Base-by-base conservation (phyloP, 64 coral and sea anemone species). In the Porites lutea region DNA sequence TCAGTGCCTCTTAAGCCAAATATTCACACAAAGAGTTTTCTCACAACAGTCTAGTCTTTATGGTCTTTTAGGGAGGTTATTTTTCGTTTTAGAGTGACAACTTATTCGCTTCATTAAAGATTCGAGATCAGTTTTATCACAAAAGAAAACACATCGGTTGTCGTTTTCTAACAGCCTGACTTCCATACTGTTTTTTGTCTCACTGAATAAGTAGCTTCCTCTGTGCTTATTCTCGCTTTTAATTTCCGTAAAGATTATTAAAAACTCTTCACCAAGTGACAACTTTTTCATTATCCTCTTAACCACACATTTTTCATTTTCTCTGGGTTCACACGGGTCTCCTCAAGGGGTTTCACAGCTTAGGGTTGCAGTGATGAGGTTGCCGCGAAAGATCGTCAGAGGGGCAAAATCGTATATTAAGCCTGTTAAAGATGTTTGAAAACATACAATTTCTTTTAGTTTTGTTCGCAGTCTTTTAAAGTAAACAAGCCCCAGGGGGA, bases 241-340 rank as follows among this genome's bases (percentile, higher is more conserved):
- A 63, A 84, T 84, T 84, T 84, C 81, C 62, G 61, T 37, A 47
- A 18, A 68, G 23, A 10, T 84, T 69, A 84, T 84, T 84, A 67
- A 68, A 82, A 84, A 67, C 0, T 5, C 63, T 66, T 52, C 13
- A 19, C n/a, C 9, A 69, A 84, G 81, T 84, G 63, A 69, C 81
- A 69, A 68, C 4, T 65, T 68, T 84, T 52, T 84, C 51, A 69
- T 20, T 68, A 19, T 48, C 44, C 47, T n/a, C 79, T 48, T 48
- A 44, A 63, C 27, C 59, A 47, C 43, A 82, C 44, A 37, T 16
- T 16, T 82, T 47, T 65, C 71, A n/a, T 82, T 44, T 65, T 16
- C 13, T 48, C 13, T 14, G 65, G 52, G 52, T 69, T 84, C 81
- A 5, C 81, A 68, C 63, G 63, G 75, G 4, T 22, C 52, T 23